Conservation (phyloP, 2,797 vertebrate genomes). For the Trematomus bernacchii region DNA sequence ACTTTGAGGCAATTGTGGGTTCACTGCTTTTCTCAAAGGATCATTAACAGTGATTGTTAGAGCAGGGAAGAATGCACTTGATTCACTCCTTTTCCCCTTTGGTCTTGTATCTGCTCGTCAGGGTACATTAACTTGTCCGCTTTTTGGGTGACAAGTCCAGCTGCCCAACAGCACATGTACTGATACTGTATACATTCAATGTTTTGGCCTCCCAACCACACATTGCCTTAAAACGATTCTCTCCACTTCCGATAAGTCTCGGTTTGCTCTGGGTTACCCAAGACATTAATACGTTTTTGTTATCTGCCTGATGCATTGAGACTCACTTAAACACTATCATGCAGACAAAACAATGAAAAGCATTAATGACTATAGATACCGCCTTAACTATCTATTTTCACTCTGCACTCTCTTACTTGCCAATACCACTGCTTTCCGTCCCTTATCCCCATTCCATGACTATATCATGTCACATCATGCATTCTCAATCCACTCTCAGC, state of each 20-base stretch:
- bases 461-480: constrained; percentile 49
- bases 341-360: constrained; percentile 43
- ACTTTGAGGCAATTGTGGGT: constrained; percentile 43
- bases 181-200: constrained; percentile 23
- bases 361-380: constrained; percentile 50
- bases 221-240: constrained; percentile 21
- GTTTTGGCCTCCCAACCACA: constrained; percentile 29
- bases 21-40: constrained; percentile 55
- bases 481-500: constrained; percentile 43
- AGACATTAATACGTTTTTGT: constrained; percentile 48
- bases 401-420: constrained; percentile 14
- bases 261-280: constrained; percentile 40
- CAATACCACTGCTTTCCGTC: constrained; percentile 23
- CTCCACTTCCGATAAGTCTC: constrained; percentile 20
- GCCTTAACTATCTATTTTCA: constrained; percentile 34
- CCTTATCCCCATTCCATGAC: constrained; percentile 53
- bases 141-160: constrained; percentile 13
- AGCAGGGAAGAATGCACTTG: constrained; percentile 30
- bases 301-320: constrained; percentile 37
- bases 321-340: constrained; percentile 43
- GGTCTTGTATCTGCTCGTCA: constrained; percentile 40
- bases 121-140: constrained; percentile 17
- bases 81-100: constrained; percentile 26
- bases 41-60: constrained; percentile 43
- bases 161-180: constrained; percentile 17